Conservation (phyloP, 2,797 vertebrate species). For the Pipistrellus pygmaeus region DNA sequence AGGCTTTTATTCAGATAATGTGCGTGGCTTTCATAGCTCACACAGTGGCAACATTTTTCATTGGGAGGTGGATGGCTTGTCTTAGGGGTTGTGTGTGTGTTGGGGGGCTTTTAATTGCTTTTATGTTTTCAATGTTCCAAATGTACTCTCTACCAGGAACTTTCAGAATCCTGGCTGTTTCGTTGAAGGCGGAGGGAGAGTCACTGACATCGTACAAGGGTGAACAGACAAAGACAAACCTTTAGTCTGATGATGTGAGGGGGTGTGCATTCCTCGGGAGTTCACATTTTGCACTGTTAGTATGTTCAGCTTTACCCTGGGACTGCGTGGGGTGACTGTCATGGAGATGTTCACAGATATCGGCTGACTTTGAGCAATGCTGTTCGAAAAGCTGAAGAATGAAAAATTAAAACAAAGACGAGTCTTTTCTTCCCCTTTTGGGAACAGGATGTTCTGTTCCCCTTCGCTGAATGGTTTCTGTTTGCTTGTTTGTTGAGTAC, state of each 20-base stretch:
- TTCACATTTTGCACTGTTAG: conserved; percentile 41
- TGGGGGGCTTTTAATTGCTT: conserved; percentile 60
- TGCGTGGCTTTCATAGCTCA: conserved; percentile 81
- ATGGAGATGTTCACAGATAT: conserved; percentile 34
- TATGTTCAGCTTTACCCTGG: not conserved
- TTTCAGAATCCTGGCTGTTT: not conserved
- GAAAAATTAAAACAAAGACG: conserved; percentile 35
- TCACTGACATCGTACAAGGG: conserved; percentile 19
- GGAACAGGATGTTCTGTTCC: conserved; percentile 42
- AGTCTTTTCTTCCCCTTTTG: not conserved
- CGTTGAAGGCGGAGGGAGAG: not conserved
- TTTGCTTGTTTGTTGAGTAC: conserved; percentile 48
- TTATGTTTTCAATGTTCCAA: conserved; percentile 31
- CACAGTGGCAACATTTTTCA: conserved; percentile 84
- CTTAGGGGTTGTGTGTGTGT: not conserved
- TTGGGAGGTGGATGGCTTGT: conserved; percentile 70
- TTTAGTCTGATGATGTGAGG: conserved; percentile 50
- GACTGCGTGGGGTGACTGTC: not conserved
- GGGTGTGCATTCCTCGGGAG: conserved; percentile 70
- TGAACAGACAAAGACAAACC: not conserved
- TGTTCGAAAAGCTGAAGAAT: conserved; percentile 52
- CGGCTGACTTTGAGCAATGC: conserved; percentile 52
- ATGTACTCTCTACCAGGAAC: not conserved
- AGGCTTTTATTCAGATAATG: conserved; percentile 87
- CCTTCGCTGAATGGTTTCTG: conserved; percentile 54